Base-by-base conservation (phyloP, 2,113 vertebrate species). In the Nycticryphes semicollaris region DNA sequence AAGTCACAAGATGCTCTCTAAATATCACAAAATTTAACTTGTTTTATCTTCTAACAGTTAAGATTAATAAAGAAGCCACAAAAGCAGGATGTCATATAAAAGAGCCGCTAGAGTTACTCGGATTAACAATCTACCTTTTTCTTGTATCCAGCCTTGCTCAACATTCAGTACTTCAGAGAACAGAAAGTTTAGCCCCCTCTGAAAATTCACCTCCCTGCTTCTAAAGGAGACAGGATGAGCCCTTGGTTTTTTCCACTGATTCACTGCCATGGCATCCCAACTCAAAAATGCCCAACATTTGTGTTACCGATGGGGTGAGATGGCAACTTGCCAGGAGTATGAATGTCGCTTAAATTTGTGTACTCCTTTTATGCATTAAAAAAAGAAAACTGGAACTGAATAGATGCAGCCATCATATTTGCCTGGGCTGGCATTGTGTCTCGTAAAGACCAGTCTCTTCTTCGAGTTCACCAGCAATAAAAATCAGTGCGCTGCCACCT, bases 381-480 rank as follows among this genome's bases (percentile, higher is more conserved):
- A 72, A 62, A 57, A 53, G 22, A 64, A 6, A 57, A 76, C 1
- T 12, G 35, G 35, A 78, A 41, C 60, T 53, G 89, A 90, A 33
- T 59, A n/a, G 59, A 83, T 63, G 76, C 75, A 92, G 63, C 91
- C 56, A 27, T 91, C 35, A 2, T 59, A 74, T 47, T 80, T 91
- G 62, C 88, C 86, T 54, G 74, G 87, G 63, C 54, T 84, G 75
- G 25, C 59, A 24, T 39, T 90, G 39, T 87, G 51, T 90, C 56
- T 57, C 57, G 37, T 30, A 51, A 94, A 66, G 75, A 88, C 35
- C 27, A 70, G 50, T 45, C 54, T 91, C n/a, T 74, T 76, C 25
- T 88, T 62, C 87, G 81, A 63, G 60, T 96, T 97, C 96, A 97
- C 96, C 97, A 98, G 98, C 98, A 98, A 96, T 97, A 98, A 97